A percentile compares a stretch with the other conserved stretches of the same genome.
phyloP scores from a whole-genome alignment of 23 tunicate genomes.

The Botrylloides violaceus region DNA sequence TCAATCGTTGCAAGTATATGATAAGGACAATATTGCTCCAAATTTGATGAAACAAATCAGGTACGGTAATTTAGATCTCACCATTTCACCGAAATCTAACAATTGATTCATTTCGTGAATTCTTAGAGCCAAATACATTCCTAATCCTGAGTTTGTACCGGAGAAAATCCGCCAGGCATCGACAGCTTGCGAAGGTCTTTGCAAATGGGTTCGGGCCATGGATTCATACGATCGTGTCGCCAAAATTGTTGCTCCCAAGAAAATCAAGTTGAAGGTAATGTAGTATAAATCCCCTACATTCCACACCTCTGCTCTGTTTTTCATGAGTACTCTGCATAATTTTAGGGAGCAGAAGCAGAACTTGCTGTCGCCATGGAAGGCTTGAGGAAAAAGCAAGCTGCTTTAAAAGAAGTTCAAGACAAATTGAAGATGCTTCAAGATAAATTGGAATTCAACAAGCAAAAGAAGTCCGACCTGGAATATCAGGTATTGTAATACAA shows the following conservation, averaged over 20 bases:
- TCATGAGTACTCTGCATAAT: background rate
- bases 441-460: constrained; percentile 74
- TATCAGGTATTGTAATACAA: constrained; percentile 40
- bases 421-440: constrained; percentile 70
- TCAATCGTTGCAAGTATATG: constrained; percentile 67
- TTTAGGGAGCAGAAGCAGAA: constrained; percentile 81
- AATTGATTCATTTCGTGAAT: no score
- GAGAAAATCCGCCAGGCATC: constrained; percentile 90
- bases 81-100: background rate
- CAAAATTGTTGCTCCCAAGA: constrained; percentile 97
- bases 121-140: constrained; percentile 75
- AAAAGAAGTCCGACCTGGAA: constrained; percentile 89
- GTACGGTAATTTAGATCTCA: constrained; percentile 5
- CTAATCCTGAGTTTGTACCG: constrained; percentile 93
- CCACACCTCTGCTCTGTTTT: background rate
- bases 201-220: constrained; percentile 99
- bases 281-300: no score
- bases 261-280: constrained; percentile 85
- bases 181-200: constrained; percentile 95
- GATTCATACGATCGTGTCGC: constrained; percentile 92
- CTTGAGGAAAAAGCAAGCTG: constrained; percentile 79
- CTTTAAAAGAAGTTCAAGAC: constrained; percentile 92
- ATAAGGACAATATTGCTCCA: constrained; percentile 92
- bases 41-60: constrained; percentile 80
- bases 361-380: constrained; percentile 72